Conservation (phyloP, 30 jellyfish, hydroid and myxozoan genomes). For the Phacellophora camtschatica region DNA sequence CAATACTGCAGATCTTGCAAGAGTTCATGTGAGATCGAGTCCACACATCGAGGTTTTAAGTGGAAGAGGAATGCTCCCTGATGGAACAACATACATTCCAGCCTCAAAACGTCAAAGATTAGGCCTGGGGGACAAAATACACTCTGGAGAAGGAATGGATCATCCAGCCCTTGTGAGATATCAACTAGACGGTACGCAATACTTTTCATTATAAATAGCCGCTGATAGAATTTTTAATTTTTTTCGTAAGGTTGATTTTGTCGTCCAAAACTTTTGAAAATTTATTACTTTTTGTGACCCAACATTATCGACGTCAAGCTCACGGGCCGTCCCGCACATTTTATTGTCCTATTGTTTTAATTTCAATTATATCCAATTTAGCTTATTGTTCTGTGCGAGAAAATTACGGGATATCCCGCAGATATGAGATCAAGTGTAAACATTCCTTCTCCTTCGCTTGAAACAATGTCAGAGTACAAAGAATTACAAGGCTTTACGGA, state of each 20-base stretch:
- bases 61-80: slow-evolving; percentile 60
- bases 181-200: slow-evolving; percentile 47
- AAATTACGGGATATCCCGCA: slow-evolving; percentile 29
- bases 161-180: slow-evolving; percentile 49
- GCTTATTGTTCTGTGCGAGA: slow-evolving; percentile 25
- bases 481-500: neutral
- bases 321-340: neutral
- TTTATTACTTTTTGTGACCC: no score
- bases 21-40: slow-evolving; percentile 38
- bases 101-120: slow-evolving; percentile 54
- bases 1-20: slow-evolving; percentile 42
- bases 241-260: no score
- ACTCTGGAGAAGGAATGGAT: slow-evolving; percentile 36
- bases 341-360: neutral
- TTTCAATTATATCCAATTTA: neutral
- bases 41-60: slow-evolving; percentile 58
- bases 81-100: slow-evolving; percentile 53
- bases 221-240: no score
- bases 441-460: slow-evolving; percentile 5
- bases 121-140: slow-evolving; percentile 49
- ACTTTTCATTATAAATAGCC: neutral
- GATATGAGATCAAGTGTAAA: slow-evolving; percentile 6
- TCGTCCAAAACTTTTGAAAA: no score
- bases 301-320: no score
- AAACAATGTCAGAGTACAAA: neutral